phyloP scores from a whole-genome alignment of 2,113 vertebrate species.

The Vulpes lagopus region DNA sequence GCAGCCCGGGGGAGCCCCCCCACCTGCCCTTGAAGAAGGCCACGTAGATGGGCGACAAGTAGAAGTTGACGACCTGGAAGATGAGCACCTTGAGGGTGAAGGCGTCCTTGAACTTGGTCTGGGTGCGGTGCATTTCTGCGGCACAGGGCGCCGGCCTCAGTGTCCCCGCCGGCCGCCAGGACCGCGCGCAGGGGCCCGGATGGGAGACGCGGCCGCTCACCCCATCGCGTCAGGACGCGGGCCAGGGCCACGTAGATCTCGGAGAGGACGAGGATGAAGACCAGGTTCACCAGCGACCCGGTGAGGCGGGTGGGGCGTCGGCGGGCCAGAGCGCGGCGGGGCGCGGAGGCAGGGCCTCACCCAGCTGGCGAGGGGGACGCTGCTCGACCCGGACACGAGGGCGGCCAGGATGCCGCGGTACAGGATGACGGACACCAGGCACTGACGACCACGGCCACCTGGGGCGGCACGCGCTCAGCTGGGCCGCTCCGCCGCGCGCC shows the following conservation, averaged over 20 bases:
- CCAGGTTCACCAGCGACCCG: conserved; percentile 87
- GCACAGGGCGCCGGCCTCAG: neutral
- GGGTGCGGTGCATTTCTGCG: conserved; percentile 84
- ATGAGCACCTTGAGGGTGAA: conserved; percentile 83
- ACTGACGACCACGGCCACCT: conserved; percentile 81
- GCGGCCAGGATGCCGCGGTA: conserved; percentile 73
- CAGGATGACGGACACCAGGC: conserved; percentile 81
- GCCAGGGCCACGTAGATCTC: conserved; percentile 87
- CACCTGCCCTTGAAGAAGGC: conserved; percentile 87
- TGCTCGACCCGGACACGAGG: conserved; percentile 74
- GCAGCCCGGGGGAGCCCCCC: too few species aligned
- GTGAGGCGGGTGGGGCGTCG: conserved; percentile 85
- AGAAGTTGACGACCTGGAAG: conserved; percentile 85
- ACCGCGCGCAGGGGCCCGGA: too few species aligned
- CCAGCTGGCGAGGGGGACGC: conserved; percentile 79
- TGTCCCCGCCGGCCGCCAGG: neutral
- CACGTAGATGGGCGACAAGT: conserved; percentile 80
- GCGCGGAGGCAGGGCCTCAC: conserved; percentile 66
- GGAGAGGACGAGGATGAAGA: conserved; percentile 89
- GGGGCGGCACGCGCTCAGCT: neutral
- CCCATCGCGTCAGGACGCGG: conserved; percentile 89
- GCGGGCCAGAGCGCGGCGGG: neutral
- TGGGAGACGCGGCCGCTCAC: conserved; percentile 74
- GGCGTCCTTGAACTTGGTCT: conserved; percentile 80
- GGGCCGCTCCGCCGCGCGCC: too few species aligned